A percentile compares a stretch with the other conserved stretches of the same genome.
Evolutionary conservation across 2,113 vertebrate genomes (phyloP).

Genomic region (Dermatemys mawii): DNA sequence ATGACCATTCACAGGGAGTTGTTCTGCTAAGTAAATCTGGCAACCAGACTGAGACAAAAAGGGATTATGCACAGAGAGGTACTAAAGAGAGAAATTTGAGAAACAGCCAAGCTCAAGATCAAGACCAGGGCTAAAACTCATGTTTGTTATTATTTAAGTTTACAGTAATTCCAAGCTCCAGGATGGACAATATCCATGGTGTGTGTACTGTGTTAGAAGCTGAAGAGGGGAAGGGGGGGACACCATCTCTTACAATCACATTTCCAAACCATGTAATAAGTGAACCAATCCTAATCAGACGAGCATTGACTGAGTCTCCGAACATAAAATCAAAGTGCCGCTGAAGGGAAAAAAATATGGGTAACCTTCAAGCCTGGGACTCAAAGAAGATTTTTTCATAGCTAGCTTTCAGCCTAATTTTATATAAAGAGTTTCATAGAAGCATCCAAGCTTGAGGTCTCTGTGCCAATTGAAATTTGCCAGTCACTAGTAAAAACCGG

Average conservation of each 20-base stretch:
- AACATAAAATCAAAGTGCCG: neutral
- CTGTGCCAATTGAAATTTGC: neutral
- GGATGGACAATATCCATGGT: neutral
- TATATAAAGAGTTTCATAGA: neutral
- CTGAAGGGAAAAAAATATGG: neutral
- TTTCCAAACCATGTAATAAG: neutral
- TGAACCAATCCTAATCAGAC: neutral
- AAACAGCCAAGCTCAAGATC: neutral
- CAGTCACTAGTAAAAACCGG: neutral
- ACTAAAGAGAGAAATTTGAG: neutral
- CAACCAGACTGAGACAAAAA: neutral
- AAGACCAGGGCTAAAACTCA: neutral
- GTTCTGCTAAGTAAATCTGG: neutral
- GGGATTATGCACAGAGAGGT: rapidly evolving
- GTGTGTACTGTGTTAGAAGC: neutral
- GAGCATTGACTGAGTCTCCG: neutral
- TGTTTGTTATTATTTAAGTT: neutral
- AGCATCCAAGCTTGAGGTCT: neutral
- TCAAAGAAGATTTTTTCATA: neutral
- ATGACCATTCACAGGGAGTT: rapidly evolving
- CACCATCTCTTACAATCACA: neutral
- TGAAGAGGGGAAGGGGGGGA: neutral
- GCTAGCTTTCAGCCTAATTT: neutral
- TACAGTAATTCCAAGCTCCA: neutral
- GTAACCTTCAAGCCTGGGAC: neutral